Evolutionary conservation across 2,113 vertebrate species (phyloP).

Genomic region (Delphinus delphis): DNA sequence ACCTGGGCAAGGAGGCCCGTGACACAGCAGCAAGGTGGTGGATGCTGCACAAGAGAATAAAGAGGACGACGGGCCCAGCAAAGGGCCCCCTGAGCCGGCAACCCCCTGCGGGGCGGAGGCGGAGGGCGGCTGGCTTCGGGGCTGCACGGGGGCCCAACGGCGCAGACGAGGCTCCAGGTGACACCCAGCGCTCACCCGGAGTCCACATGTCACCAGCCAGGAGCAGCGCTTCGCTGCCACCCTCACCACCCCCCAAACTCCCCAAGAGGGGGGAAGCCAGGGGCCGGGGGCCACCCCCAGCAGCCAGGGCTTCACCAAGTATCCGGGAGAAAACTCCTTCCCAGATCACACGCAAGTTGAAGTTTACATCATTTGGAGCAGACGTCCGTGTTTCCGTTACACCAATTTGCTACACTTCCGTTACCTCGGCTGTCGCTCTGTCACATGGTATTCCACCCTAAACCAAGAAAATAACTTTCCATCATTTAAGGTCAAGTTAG

Average conservation of each 20-base stretch:
- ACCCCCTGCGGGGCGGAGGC: rapidly evolving
- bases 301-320: neutral
- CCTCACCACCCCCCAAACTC: rapidly evolving
- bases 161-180: neutral
- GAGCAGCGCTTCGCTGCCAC: neutral
- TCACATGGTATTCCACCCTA: neutral
- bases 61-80: rapidly evolving
- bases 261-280: neutral
- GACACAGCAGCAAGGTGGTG: rapidly evolving
- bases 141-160: neutral
- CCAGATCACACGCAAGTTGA: rapidly evolving
- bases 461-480: neutral
- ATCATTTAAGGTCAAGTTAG: slow-evolving; percentile 9
- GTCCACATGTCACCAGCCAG: rapidly evolving
- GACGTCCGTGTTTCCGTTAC: neutral
- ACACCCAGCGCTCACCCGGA: rapidly evolving
- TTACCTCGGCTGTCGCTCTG: neutral
- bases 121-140: rapidly evolving
- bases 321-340: rapidly evolving
- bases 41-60: rapidly evolving
- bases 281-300: neutral
- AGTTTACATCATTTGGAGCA: rapidly evolving
- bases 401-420: rapidly evolving
- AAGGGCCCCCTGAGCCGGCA: neutral
- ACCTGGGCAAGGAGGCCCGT: neutral